phyloP scores from a whole-genome alignment of 1,140 invertebrate genomes.

The Hycleus cichorii region DNA sequence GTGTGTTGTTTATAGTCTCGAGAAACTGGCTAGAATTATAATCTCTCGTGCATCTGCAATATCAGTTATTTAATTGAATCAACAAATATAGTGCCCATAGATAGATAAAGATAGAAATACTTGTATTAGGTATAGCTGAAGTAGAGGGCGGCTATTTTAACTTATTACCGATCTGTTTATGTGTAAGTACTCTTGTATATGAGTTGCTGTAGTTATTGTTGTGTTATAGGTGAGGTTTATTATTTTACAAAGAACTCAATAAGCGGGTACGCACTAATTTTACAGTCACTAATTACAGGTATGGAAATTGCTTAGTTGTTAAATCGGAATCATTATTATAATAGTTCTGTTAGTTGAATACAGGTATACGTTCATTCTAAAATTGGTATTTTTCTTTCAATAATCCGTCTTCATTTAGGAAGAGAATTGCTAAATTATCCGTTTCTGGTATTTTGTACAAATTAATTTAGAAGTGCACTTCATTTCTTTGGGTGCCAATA shows the following conservation, averaged over 20 bases:
- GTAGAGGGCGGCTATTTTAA: too few relatives aligned
- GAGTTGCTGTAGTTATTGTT: not conserved
- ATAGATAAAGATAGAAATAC: too few relatives aligned
- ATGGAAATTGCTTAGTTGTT: constrained; percentile 3
- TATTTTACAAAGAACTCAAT: constrained; percentile 10
- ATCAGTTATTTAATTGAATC: constrained; percentile 18
- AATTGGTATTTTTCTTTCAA: too few relatives aligned
- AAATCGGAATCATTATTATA: too few relatives aligned
- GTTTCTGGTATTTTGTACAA: too few relatives aligned
- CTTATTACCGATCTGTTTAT: too few relatives aligned
- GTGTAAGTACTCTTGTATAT: too few relatives aligned
- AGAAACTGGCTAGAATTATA: constrained; percentile 7
- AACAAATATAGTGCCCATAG: constrained; percentile 1
- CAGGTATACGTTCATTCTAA: too few relatives aligned
- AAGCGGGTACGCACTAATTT: constrained; percentile 13
- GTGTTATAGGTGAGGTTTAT: not conserved
- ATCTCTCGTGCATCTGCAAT: constrained; percentile 14
- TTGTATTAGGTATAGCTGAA: too few relatives aligned
- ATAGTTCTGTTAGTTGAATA: too few relatives aligned
- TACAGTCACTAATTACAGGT: constrained; percentile 7
- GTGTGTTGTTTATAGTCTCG: constrained; percentile 11
- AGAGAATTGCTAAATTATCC: too few relatives aligned
- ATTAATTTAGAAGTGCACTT: too few relatives aligned
- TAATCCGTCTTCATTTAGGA: not conserved
- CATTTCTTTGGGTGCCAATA: not conserved